A percentile compares a stretch with the other conserved stretches of the same genome.
Conservation (phyloP, 2,797 vertebrate species). For the Lophotriccus pileatus region DNA sequence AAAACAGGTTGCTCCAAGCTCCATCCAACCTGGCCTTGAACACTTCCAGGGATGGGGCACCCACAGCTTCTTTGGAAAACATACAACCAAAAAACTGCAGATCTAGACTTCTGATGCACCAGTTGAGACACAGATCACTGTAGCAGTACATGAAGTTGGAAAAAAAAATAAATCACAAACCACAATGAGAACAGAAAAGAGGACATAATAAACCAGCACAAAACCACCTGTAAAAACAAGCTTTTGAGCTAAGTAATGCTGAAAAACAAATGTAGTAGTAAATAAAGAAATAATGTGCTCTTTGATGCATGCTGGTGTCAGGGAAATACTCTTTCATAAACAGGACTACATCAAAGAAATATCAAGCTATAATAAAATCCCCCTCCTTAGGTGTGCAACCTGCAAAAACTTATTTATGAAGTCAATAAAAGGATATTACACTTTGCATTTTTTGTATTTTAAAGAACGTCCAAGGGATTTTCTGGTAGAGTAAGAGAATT, state of each 20-base stretch:
- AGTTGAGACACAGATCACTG: background rate
- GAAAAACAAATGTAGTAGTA: background rate
- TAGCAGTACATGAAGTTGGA: background rate
- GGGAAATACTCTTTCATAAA: background rate
- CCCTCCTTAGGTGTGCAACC: background rate
- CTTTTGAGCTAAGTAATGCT: background rate
- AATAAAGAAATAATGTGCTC: background rate
- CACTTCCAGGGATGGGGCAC: background rate
- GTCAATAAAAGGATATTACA: background rate
- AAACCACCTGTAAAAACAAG: background rate
- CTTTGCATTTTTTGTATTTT: background rate
- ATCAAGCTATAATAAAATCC: background rate
- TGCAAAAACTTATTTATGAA: background rate
- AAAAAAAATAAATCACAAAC: fast-evolving
- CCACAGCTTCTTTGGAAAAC: background rate
- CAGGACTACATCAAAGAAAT: background rate
- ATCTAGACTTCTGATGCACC: background rate
- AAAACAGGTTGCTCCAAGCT: background rate
- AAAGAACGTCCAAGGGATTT: background rate
- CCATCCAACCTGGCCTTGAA: background rate
- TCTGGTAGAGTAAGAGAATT: background rate
- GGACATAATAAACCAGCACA: background rate
- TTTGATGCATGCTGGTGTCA: background rate
- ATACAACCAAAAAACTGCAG: background rate
- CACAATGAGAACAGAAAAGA: background rate